phyloP scores from a whole-genome alignment of 2,888 invertebrate genomes.

The Dasysyrphus tricinctus region DNA sequence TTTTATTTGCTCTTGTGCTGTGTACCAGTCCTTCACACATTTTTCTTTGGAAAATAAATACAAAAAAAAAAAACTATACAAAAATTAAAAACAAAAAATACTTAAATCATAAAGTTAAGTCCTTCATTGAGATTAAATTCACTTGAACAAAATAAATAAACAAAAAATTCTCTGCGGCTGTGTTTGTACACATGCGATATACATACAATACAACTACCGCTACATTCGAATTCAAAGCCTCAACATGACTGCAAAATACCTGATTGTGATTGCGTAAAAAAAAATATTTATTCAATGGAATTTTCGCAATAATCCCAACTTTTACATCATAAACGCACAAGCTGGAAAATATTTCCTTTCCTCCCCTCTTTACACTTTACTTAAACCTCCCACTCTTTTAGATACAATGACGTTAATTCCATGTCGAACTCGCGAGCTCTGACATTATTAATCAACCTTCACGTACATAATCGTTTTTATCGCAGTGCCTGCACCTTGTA shows the following conservation, averaged over 20 bases:
- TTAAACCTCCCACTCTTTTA: not conserved
- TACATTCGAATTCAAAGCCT: not conserved
- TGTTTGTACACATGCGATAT: not conserved
- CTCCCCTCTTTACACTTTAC: not conserved
- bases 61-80: too few relatives aligned
- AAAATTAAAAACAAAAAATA: too few relatives aligned
- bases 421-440: constrained; percentile 17
- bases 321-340: constrained; percentile 14
- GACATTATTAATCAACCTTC: constrained; percentile 30
- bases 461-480: constrained; percentile 28
- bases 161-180: not conserved
- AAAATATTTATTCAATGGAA: constrained; percentile 6
- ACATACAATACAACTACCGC: not conserved
- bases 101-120: not conserved
- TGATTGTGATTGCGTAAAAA: constrained; percentile 13
- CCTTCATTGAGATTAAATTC: not conserved
- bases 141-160: not conserved
- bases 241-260: constrained; percentile 15
- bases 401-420: constrained; percentile 14
- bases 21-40: too few relatives aligned
- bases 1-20: too few relatives aligned
- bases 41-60: too few relatives aligned
- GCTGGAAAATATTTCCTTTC: constrained; percentile 2
- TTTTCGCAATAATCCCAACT: constrained; percentile 43
- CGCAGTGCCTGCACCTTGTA: not conserved